Evolutionary conservation across 2,797 vertebrate species (phyloP), one percentile per base, ranked within the genome.

Genomic region (Poeciliopsis paucimaculata): DNA sequence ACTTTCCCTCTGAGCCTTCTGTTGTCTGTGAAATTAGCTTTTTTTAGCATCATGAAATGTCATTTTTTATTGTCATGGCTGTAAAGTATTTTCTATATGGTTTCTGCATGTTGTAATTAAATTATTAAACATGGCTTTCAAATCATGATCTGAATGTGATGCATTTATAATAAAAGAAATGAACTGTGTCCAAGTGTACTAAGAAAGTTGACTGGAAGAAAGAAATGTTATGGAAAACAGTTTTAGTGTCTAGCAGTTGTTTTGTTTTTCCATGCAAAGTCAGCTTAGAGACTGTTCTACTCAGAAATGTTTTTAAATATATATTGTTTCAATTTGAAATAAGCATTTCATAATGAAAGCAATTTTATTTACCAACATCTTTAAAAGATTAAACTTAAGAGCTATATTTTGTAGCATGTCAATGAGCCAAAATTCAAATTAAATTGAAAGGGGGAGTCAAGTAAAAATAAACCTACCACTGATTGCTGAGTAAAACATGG

Each of bases 71-170:
- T 87, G 90, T 92, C 84, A 85, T 90, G 87, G 81, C 78, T 94
- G 92, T 93, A 90, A 90, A 94, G 72, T 82, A 86, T 87, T 92
- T 93, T 93, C 87, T 92, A 82, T 85, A 89, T 91, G 84, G 72
- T 91, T 91, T 90, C 84, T 92, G 92, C 93, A 94, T 94, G 93
- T 77, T 90, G 85, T 78, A 89, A 91, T 92, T 94, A 95, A 95
- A 94, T 94, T 92, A 94, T 94, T 94, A 93, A 92, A 90, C 68
- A 83, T 87, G 75, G 49, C 80, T 86, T 84, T 83, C 39, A 76
- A n/a, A 73, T 79, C 36, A 28, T 13, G 23, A 72, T 73, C 16
- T 84, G 46, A 46, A 49, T 81, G 60, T 77, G 57, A 15, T 75
- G 41, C 72, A 28, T 75, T 51, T 34, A 12, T 74, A 5, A 64